These are phyloP conservation scores for Barnardius zonarius DNA, from an alignment of 2,113 vertebrate species.

Conservation along the genomic window DNA sequence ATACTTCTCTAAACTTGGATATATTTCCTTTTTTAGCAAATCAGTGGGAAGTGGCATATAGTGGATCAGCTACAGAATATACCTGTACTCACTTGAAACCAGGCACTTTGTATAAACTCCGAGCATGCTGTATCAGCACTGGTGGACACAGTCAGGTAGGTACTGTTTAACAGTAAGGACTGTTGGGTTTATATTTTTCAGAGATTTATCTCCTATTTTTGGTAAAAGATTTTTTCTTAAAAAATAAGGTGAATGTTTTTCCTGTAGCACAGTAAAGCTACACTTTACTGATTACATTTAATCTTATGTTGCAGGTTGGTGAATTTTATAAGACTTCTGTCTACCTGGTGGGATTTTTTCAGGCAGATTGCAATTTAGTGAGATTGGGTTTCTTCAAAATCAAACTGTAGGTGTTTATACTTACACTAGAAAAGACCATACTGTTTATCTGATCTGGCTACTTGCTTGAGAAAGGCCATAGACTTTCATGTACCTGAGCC, in stretches of 20 bases:
- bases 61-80: constrained; percentile 87
- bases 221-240: neutral
- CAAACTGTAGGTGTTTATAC: neutral
- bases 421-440: neutral
- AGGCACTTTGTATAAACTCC: constrained; percentile 89
- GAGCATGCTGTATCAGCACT: constrained; percentile 92
- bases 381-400: neutral
- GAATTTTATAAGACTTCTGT: neutral
- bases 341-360: neutral
- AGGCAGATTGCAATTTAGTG: neutral
- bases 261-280: neutral
- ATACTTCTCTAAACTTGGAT: neutral
- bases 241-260: neutral
- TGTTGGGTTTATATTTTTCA: neutral
- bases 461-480: neutral
- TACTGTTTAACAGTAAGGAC: neutral
- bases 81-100: constrained; percentile 88
- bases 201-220: neutral
- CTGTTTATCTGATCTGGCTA: neutral
- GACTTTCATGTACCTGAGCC: neutral
- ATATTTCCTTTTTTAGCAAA: constrained; percentile 72
- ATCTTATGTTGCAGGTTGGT: neutral
- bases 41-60: constrained; percentile 92
- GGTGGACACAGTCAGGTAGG: constrained; percentile 94
- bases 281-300: neutral